Conservation (phyloP, 1,140 invertebrate species). For the Drosophila sechellia region DNA sequence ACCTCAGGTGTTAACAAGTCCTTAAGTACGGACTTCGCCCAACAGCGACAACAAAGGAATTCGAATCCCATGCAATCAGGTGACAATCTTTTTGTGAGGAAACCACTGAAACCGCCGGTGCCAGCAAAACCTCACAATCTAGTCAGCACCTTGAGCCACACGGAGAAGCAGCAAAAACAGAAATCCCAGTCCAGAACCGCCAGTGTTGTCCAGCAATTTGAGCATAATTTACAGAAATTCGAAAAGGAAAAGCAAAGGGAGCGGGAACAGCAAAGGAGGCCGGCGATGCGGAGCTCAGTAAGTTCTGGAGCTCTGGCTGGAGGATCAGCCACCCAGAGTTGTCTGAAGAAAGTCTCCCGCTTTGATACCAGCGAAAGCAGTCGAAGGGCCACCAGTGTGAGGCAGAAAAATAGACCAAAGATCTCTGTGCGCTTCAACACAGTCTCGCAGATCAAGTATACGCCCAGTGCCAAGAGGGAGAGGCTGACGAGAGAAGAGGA, state of each 20-base stretch:
- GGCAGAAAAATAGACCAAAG: constrained; percentile 70
- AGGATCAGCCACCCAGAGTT: constrained; percentile 61
- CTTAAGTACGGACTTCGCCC: constrained; percentile 80
- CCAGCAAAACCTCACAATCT: constrained; percentile 78
- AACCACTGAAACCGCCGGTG: constrained; percentile 65
- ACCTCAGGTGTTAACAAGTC: constrained; percentile 80
- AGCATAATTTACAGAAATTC: constrained; percentile 86
- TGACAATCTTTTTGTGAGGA: constrained; percentile 62
- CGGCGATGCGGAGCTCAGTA: constrained; percentile 68
- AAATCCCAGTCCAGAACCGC: constrained; percentile 66
- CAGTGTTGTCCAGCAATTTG: constrained; percentile 83
- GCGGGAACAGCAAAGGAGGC: constrained; percentile 57
- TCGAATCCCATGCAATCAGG: constrained; percentile 72
- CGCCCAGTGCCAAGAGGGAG: constrained; percentile 70
- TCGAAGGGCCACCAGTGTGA: constrained; percentile 82
- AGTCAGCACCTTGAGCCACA: constrained; percentile 64
- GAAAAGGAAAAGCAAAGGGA: constrained; percentile 74
- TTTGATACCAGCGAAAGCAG: constrained; percentile 70
- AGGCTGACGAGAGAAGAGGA: constrained; percentile 10
- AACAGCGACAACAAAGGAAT: constrained; percentile 73
- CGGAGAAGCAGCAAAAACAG: constrained; percentile 44
- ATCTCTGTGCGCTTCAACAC: constrained; percentile 85
- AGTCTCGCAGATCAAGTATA: constrained; percentile 84
- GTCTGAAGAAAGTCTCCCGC: constrained; percentile 78
- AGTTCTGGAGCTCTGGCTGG: constrained; percentile 74